These are phyloP conservation scores for Astropecten irregularis DNA, from an alignment of 53 echinoderm and acorn worm genomes.

Conservation along the genomic window DNA sequence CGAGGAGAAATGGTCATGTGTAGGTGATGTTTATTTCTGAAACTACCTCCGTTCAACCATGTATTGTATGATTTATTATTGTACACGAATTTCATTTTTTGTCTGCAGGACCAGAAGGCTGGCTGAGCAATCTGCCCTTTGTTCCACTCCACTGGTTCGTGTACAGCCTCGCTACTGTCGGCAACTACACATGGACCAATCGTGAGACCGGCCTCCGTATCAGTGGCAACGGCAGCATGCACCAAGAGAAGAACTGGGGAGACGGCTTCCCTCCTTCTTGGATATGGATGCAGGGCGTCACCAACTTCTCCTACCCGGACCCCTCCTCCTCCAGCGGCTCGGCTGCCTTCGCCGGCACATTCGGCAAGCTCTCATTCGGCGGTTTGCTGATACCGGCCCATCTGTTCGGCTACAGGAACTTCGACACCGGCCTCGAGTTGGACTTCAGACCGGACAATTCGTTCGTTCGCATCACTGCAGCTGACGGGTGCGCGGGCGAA, in stretches of 20 bases:
- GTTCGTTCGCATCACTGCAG: not conserved
- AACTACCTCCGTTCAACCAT: not conserved
- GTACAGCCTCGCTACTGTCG: constrained; percentile 73
- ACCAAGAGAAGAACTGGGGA: constrained; percentile 96
- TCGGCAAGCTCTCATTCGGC: constrained; percentile 58
- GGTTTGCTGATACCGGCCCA: constrained; percentile 51
- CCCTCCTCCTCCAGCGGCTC: not conserved
- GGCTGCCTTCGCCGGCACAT: constrained; percentile 66
- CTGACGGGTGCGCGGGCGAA: constrained; percentile 58
- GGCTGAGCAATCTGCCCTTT: constrained; percentile 62
- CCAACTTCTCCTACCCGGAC: no score
- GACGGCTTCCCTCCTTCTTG: constrained; percentile 74
- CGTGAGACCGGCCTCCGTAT: not conserved
- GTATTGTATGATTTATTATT: no score
- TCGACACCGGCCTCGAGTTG: constrained; percentile 38
- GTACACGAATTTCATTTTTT: not conserved
- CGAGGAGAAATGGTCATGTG: not conserved
- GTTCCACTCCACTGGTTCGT: constrained; percentile 90
- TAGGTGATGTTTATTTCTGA: not conserved
- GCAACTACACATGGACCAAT: constrained; percentile 71
- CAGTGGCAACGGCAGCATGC: constrained; percentile 53
- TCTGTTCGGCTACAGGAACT: constrained; percentile 78
- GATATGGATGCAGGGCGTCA: constrained; percentile 79
- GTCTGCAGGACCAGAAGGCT: constrained; percentile 75
- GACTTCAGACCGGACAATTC: constrained; percentile 77